A percentile compares a stretch with the other conserved stretches of the same genome.
phyloP scores from a whole-genome alignment of 2,797 vertebrate species.

The Melanogrammus aeglefinus region DNA sequence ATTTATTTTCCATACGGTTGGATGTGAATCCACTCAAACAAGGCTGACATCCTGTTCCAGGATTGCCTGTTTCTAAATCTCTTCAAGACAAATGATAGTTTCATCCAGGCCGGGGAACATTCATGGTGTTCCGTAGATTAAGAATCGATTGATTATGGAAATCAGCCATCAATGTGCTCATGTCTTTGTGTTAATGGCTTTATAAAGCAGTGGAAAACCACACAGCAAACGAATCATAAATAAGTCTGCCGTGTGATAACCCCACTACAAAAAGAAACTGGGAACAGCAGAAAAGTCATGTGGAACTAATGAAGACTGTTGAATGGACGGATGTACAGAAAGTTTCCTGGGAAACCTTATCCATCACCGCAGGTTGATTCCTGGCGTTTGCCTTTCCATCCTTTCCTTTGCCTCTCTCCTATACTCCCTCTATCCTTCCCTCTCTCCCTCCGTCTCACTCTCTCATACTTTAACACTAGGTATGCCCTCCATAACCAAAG shows the following conservation, averaged over 20 bases:
- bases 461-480: not conserved
- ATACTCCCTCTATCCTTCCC: constrained; percentile 5
- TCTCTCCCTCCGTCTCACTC: constrained; percentile 10
- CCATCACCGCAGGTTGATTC: not conserved
- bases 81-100: constrained; percentile 31
- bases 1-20: not conserved
- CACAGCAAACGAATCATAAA: constrained; percentile 35
- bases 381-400: constrained; percentile 4
- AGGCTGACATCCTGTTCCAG: not conserved
- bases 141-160: constrained; percentile 56
- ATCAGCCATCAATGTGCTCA: constrained; percentile 31
- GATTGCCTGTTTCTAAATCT: constrained; percentile 7
- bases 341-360: constrained; percentile 34
- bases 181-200: constrained; percentile 21
- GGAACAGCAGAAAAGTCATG: not conserved
- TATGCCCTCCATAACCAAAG: not conserved
- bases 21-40: not conserved
- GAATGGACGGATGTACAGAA: not conserved
- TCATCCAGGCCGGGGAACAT: not conserved
- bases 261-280: constrained; percentile 11
- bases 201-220: not conserved
- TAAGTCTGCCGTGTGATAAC: constrained; percentile 29
- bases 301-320: not conserved
- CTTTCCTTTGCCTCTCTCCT: constrained; percentile 7
- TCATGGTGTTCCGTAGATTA: constrained; percentile 31